Base-by-base conservation (phyloP, 2,888 invertebrate species). In the Platycnemis pennipes region DNA sequence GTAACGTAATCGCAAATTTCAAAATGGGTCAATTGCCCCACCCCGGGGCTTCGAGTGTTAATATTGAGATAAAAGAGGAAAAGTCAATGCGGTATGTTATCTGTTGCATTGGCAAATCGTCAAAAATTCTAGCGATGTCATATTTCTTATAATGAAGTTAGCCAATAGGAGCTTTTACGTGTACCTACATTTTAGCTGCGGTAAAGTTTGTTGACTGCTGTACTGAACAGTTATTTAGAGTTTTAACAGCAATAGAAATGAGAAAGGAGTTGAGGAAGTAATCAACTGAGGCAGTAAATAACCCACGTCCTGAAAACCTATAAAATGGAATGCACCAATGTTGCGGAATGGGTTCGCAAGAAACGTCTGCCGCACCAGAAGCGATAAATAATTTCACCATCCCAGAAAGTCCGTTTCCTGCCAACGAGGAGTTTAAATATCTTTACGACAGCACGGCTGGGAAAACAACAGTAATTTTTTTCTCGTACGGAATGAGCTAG, bases 311-410 rank as follows among this genome's bases (percentile, higher is more conserved):
- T 31, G 69, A 31, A 69, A 69, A 69, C 69, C 69, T 69, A 69
- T 69, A 69, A 69, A 69, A 13, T 31, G 31, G 69, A 2, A 31
- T 8, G 5, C 19, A 7, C 26, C 69, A n/a, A 13, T 13, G 19
- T 11, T 19, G 13, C 7, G 69, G 7, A 31, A 31, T 31, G 69
- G n/a, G 7, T n/a, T 4, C 4, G 31, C 31, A n/a, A 31, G 31
- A 31, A 69, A 31, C 0, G n/a, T 69, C 31, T 31, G n/a, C 69
- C 69, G 31, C 31, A 31, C 31, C 7, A 31, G n/a, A 22, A 8
- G 69, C 69, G 31, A 69, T 69, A 69, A 69, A 69, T 69, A 69
- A 69, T 69, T 69, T 69, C 69, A 22, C n/a, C 69, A 69, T 69
- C 69, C 31, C n/a, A n/a, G 31, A 69, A 69, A 7, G 69, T 69